phyloP scores from a whole-genome alignment of 92 coral and sea anemone species.

The Actinostola sp. region DNA sequence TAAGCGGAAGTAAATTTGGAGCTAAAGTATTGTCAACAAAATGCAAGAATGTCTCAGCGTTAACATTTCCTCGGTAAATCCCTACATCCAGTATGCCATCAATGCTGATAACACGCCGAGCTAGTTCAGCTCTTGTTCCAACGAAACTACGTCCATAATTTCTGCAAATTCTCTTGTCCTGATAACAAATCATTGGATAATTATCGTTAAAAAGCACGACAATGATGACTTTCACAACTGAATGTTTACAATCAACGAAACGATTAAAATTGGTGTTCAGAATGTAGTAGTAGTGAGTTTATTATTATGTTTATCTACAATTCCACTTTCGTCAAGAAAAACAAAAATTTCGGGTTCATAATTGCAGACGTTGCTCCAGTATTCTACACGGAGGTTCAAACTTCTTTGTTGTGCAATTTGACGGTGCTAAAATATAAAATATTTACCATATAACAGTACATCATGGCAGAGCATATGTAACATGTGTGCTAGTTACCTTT shows the following conservation, averaged over 20 bases:
- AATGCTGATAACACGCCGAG: constrained; percentile 15
- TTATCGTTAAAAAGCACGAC: no score
- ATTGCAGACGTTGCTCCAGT: neutral
- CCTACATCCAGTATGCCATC: constrained; percentile 42
- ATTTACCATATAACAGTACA: no score
- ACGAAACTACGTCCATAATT: constrained; percentile 13
- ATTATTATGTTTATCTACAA: neutral
- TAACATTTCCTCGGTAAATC: constrained; percentile 29
- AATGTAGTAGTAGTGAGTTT: no score
- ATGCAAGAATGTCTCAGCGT: constrained; percentile 20
- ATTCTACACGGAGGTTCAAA: neutral
- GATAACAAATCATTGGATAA: no score
- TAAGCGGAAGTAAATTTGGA: constrained; percentile 34
- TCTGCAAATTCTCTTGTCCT: neutral
- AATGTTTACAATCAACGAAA: no score
- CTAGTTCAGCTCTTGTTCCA: constrained; percentile 32
- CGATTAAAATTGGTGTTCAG: no score
- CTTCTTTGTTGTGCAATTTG: neutral
- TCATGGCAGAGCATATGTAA: no score
- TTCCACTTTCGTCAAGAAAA: no score
- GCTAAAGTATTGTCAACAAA: constrained; percentile 31
- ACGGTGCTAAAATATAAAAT: no score
- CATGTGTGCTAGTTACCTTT: no score
- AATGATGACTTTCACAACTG: no score
- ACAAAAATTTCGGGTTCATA: no score